These are phyloP conservation scores for Lycophotia porphyrea DNA, from an alignment of 2,888 invertebrate species.

Conservation along the genomic window DNA sequence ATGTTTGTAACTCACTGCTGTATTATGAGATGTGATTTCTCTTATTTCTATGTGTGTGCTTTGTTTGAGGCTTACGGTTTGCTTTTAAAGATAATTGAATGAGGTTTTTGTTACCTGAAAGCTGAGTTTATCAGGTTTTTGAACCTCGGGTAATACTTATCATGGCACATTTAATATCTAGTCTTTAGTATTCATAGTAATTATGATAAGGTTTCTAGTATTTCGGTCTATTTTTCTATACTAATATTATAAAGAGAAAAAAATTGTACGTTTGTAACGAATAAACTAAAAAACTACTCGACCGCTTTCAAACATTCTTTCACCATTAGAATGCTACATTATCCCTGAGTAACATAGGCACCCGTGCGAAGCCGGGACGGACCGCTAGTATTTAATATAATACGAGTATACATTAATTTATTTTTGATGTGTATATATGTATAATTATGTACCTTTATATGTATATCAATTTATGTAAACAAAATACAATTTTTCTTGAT, in stretches of 20 bases:
- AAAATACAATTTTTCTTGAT: neutral
- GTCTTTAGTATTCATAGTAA: neutral
- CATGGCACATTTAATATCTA: neutral
- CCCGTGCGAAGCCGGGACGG: too few species aligned
- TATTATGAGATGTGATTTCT: conserved; percentile 59
- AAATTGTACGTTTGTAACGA: too few species aligned
- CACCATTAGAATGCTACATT: too few species aligned
- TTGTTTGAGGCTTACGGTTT: conserved; percentile 26
- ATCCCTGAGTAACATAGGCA: too few species aligned
- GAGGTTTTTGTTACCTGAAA: conserved; percentile 11
- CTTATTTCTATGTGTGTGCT: conserved; percentile 48
- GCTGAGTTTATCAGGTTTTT: neutral
- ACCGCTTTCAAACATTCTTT: too few species aligned
- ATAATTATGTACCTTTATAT: neutral
- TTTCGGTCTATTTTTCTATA: neutral
- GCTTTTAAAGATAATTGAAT: conserved; percentile 36
- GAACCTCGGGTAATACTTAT: neutral
- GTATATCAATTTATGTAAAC: neutral
- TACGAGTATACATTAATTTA: neutral
- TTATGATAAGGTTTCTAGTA: neutral
- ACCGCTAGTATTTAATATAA: neutral
- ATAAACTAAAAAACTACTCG: too few species aligned
- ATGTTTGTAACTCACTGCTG: conserved; percentile 50
- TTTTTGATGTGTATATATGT: neutral
- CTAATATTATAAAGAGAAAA: too few species aligned